These are phyloP conservation scores for Cydia splendana DNA, from an alignment of 1,140 invertebrate genomes.

Conservation along the genomic window DNA sequence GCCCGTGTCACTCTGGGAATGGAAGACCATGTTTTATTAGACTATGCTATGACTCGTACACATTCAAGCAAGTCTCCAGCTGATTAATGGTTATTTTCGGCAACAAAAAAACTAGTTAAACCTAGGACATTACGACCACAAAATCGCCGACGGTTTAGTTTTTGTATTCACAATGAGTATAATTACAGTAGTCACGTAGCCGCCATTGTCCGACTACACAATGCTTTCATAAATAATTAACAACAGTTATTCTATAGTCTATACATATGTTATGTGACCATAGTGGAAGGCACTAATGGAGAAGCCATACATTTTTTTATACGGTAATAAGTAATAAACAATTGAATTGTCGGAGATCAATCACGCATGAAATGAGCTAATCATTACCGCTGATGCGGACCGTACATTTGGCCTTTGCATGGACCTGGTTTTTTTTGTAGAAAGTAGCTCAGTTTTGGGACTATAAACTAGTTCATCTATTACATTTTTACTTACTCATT, in stretches of 20 bases:
- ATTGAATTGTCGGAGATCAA: not conserved
- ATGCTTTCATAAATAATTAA: constrained; percentile 48
- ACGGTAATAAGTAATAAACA: no score
- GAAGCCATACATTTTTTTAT: not conserved
- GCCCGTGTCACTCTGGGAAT: no score
- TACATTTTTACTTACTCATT: no score
- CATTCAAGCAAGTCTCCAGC: not conserved
- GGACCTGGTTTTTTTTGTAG: no score
- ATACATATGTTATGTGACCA: constrained; percentile 28
- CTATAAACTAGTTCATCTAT: no score
- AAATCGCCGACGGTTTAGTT: constrained; percentile 17
- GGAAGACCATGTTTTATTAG: no score
- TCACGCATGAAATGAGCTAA: not conserved
- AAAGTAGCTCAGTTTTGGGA: no score
- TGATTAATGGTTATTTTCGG: constrained; percentile 14
- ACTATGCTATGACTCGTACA: not conserved
- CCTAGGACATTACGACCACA: constrained; percentile 1
- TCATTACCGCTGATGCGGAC: not conserved
- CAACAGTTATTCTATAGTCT: constrained; percentile 22
- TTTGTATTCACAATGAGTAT: constrained; percentile 33
- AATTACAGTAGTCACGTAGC: constrained; percentile 41
- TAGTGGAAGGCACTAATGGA: constrained; percentile 12
- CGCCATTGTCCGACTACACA: constrained; percentile 44
- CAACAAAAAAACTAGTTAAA: constrained; percentile 22
- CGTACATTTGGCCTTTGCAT: no score